Conservation (phyloP, 2,888 invertebrate species). For the Tinea trinotella region DNA sequence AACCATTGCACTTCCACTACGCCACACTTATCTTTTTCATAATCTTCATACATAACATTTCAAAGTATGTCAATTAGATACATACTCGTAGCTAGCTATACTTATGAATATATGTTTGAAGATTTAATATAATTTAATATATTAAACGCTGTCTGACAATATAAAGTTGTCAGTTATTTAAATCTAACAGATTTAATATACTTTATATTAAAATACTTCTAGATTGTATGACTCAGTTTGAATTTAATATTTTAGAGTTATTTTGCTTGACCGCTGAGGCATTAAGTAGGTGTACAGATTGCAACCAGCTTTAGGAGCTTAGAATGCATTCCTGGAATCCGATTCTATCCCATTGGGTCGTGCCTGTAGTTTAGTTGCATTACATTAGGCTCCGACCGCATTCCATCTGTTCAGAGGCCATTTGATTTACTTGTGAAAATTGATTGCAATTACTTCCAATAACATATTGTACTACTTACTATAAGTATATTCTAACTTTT, state of each 20-base stretch:
- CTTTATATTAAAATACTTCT: too few species aligned
- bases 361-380: conserved; percentile 50
- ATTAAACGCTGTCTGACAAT: too few species aligned
- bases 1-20: too few species aligned
- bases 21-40: too few species aligned
- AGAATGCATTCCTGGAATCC: conserved; percentile 59
- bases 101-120: too few species aligned
- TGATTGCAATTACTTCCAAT: neutral
- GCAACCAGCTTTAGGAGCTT: neutral
- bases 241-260: neutral
- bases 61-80: too few species aligned
- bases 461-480: neutral
- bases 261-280: neutral
- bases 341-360: conserved; percentile 45
- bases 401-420: conserved; percentile 36
- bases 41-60: too few species aligned
- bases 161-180: too few species aligned
- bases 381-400: conserved; percentile 58
- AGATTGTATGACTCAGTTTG: neutral
- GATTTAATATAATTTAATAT: too few species aligned
- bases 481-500: too few species aligned
- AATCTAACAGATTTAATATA: too few species aligned
- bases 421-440: conserved; percentile 8
- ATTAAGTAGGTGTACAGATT: conserved; percentile 3
- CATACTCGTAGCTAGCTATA: too few species aligned